Evolutionary conservation across 2,797 vertebrate species (phyloP).

Genomic region (Cossypha niveicapilla): DNA sequence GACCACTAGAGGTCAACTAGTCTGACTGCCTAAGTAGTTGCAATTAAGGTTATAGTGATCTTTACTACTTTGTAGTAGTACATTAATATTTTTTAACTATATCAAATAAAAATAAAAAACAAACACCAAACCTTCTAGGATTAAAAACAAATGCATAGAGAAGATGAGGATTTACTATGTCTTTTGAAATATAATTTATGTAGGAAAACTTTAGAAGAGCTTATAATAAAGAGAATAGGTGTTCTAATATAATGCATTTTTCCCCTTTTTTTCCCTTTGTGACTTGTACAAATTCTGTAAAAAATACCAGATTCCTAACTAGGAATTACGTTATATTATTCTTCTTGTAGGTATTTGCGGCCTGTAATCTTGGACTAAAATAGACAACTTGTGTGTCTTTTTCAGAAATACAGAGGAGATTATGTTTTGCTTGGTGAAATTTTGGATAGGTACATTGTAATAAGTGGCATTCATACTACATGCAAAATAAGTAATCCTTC

Average conservation of each 20-base stretch:
- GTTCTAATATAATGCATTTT: neutral
- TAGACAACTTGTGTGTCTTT: neutral
- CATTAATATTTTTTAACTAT: neutral
- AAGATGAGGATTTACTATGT: neutral
- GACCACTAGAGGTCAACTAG: neutral
- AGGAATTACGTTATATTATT: neutral
- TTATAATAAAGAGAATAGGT: neutral
- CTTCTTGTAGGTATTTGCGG: neutral
- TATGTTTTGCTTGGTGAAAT: neutral
- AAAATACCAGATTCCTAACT: neutral
- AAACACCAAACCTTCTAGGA: neutral
- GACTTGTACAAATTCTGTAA: neutral
- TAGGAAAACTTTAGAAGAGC: neutral
- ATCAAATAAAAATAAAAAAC: neutral
- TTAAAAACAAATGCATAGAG: neutral
- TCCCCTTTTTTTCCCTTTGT: neutral
- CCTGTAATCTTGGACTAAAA: neutral
- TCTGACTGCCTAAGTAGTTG: constrained; percentile 4
- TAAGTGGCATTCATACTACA: neutral
- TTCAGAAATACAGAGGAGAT: neutral
- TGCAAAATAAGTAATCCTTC: neutral
- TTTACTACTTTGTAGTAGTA: neutral
- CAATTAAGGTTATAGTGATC: constrained; percentile 14
- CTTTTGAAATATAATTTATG: neutral
- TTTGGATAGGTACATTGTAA: neutral